Percentiles rank a stretch among this genome's conserved stretches.
These are phyloP conservation scores for Micropoecilia bifurca DNA, from an alignment of 2,797 vertebrate genomes.

Conservation along the genomic window DNA sequence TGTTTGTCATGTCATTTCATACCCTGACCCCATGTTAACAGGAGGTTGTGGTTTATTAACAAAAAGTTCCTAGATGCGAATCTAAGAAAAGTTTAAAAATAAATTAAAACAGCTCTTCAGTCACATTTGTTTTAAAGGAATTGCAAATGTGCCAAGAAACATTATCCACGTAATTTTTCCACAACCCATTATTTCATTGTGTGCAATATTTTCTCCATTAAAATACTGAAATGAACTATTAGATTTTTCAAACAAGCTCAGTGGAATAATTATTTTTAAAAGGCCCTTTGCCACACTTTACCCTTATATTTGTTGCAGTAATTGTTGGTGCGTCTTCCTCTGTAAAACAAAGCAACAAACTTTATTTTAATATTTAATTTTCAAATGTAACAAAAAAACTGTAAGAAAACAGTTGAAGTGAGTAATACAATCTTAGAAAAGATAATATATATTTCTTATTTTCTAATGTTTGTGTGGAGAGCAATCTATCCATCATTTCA, in stretches of 20 bases:
- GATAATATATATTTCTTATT: neutral
- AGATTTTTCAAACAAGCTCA: neutral
- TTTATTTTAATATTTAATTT: neutral
- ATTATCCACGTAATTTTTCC: neutral
- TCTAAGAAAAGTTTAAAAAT: neutral
- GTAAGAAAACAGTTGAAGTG: neutral
- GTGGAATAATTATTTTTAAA: neutral
- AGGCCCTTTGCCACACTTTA: neutral
- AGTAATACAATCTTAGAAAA: neutral
- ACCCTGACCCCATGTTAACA: too few relatives aligned
- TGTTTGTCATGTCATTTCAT: neutral
- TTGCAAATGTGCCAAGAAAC: neutral
- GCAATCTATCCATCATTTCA: slow-evolving; percentile 5
- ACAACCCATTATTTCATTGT: neutral
- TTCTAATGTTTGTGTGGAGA: slow-evolving; percentile 8
- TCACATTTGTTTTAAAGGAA: neutral
- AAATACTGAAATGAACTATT: neutral
- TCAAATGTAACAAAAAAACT: neutral
- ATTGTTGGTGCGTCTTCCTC: neutral
- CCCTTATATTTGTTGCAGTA: neutral
- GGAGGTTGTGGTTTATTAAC: neutral
- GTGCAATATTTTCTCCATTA: neutral
- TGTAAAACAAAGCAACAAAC: neutral
- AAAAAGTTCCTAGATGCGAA: neutral
- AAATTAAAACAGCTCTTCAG: neutral